Evolutionary conservation across 1,140 invertebrate species (phyloP).

Genomic region (Bombus waltoni): DNA sequence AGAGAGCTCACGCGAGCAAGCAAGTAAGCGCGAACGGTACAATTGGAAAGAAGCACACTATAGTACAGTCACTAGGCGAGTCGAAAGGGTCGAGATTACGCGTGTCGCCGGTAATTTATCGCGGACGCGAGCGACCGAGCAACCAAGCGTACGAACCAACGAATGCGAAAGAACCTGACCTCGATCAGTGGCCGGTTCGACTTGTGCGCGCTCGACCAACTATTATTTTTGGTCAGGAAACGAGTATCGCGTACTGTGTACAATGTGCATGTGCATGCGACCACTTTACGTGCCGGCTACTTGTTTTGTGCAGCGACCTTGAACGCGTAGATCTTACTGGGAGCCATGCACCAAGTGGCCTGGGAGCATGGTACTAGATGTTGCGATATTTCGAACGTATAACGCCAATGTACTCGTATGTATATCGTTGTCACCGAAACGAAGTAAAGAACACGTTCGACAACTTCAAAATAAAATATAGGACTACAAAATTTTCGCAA

Average conservation of each 20-base stretch:
- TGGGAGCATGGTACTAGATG: slow-evolving; percentile 9
- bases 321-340: slow-evolving; percentile 39
- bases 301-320: slow-evolving; percentile 46
- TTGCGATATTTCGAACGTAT: slow-evolving; percentile 18
- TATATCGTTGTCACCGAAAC: not conserved
- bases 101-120: slow-evolving; percentile 52
- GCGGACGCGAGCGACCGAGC: slow-evolving; percentile 18
- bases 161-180: slow-evolving; percentile 42
- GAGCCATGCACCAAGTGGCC: not conserved
- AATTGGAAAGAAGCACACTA: slow-evolving; percentile 40
- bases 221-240: slow-evolving; percentile 48
- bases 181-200: slow-evolving; percentile 31
- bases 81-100: slow-evolving; percentile 53
- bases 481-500: not conserved
- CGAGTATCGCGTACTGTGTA: slow-evolving; percentile 21
- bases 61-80: slow-evolving; percentile 45
- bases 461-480: not conserved
- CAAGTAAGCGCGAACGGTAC: slow-evolving; percentile 25
- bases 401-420: not conserved
- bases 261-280: slow-evolving; percentile 34
- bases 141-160: slow-evolving; percentile 3
- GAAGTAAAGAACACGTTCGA: not conserved
- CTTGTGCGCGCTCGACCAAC: slow-evolving; percentile 1
- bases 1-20: not conserved
- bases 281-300: slow-evolving; percentile 54